phyloP scores from a whole-genome alignment of 1,140 invertebrate species.

The Lethocerus indicus region DNA sequence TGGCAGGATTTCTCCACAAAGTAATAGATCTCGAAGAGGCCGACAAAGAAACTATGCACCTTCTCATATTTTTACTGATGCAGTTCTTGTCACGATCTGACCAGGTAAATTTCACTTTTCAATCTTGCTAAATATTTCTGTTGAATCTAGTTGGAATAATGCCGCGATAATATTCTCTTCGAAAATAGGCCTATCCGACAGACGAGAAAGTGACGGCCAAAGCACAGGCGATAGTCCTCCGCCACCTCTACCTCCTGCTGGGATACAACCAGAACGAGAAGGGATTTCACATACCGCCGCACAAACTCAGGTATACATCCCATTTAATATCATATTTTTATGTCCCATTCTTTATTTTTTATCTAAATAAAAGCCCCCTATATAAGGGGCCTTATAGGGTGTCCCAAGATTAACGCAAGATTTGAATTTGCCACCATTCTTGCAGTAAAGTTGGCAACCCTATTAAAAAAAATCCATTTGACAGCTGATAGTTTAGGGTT shows the following conservation, averaged over 20 bases:
- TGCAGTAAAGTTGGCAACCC: no score
- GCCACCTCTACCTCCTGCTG: conserved; percentile 81
- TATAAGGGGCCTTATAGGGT: no score
- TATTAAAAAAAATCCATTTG: no score
- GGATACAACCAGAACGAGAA: conserved; percentile 88
- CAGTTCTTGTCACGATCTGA: conserved; percentile 72
- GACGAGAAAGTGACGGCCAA: conserved; percentile 65
- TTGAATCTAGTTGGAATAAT: neutral
- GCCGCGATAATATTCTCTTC: no score
- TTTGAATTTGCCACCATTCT: no score
- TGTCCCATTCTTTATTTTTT: no score
- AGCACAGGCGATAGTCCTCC: conserved; percentile 72
- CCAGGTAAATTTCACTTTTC: conserved; percentile 32
- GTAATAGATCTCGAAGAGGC: conserved; percentile 87
- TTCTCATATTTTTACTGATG: conserved; percentile 90
- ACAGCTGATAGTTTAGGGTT: no score
- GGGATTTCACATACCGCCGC: conserved; percentile 75
- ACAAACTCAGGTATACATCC: conserved; percentile 63
- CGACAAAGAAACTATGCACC: conserved; percentile 88
- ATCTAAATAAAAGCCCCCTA: no score
- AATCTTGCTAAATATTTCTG: neutral
- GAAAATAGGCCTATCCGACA: conserved; percentile 62
- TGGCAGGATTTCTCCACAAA: conserved; percentile 48
- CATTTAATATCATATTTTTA: no score
- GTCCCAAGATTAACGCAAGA: no score